A percentile compares a stretch with the other conserved stretches of the same genome.
Evolutionary conservation across 1,140 invertebrate species (phyloP).

Genomic region (Pseudoatta argentina): DNA sequence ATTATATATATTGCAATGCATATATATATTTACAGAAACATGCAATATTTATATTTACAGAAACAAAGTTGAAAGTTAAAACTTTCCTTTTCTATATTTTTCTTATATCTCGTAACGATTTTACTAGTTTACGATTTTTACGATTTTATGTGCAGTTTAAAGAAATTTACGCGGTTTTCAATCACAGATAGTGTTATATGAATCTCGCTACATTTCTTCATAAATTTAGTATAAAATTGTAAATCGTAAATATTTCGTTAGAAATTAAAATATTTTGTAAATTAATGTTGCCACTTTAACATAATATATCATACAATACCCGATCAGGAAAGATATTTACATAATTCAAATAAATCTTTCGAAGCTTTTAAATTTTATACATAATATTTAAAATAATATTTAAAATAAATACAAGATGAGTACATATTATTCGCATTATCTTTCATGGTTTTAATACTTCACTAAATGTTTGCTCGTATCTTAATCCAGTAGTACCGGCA

Average conservation of each 20-base stretch:
- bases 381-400: neutral
- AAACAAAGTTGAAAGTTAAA: neutral
- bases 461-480: neutral
- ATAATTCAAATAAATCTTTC: neutral
- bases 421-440: neutral
- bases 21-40: neutral
- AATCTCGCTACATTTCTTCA: neutral
- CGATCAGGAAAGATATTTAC: neutral
- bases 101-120: neutral
- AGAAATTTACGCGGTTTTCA: neutral
- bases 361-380: neutral
- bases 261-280: neutral
- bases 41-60: neutral
- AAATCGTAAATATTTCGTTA: neutral
- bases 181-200: neutral
- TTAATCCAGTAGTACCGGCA: slow-evolving; percentile 27
- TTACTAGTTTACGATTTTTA: too few species aligned
- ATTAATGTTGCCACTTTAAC: neutral
- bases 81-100: neutral
- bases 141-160: neutral
- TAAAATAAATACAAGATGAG: neutral
- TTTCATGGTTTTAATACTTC: neutral
- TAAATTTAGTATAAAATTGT: neutral
- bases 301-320: neutral
- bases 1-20: neutral